Evolutionary conservation across 2,113 vertebrate species (phyloP).

Genomic region (Sphyrna mokarran): DNA sequence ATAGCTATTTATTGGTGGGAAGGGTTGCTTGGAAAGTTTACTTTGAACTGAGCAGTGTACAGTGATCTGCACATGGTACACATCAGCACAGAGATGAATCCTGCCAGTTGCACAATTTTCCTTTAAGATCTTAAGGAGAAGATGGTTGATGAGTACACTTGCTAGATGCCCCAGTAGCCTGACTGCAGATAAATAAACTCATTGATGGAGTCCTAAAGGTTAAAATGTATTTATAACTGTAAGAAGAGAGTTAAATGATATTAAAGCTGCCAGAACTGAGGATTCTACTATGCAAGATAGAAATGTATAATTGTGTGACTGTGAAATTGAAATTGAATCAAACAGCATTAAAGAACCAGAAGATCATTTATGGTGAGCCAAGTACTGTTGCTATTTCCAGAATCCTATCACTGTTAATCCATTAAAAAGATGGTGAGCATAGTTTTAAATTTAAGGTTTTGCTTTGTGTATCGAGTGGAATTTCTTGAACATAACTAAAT

Average conservation of each 20-base stretch:
- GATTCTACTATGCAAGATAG: neutral
- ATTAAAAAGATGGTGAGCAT: neutral
- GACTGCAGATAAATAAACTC: neutral
- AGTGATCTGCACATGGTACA: neutral
- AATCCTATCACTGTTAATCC: constrained; percentile 15
- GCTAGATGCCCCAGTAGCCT: neutral
- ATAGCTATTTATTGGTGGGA: neutral
- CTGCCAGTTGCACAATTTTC: neutral
- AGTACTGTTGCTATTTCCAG: neutral
- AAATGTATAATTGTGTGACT: neutral
- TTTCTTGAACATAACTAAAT: neutral
- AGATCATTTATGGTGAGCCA: neutral
- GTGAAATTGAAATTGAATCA: constrained; percentile 33
- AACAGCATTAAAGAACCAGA: neutral
- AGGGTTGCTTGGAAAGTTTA: neutral
- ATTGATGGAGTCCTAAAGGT: neutral
- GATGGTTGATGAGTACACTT: neutral
- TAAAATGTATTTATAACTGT: neutral
- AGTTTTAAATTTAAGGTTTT: neutral
- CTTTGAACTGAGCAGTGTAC: neutral
- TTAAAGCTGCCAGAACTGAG: neutral
- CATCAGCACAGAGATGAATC: neutral
- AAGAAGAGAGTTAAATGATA: neutral
- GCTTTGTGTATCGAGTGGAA: neutral
- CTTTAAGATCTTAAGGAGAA: neutral